Conservation (phyloP, 2,888 invertebrate species). For the Chelonus formosanus region DNA sequence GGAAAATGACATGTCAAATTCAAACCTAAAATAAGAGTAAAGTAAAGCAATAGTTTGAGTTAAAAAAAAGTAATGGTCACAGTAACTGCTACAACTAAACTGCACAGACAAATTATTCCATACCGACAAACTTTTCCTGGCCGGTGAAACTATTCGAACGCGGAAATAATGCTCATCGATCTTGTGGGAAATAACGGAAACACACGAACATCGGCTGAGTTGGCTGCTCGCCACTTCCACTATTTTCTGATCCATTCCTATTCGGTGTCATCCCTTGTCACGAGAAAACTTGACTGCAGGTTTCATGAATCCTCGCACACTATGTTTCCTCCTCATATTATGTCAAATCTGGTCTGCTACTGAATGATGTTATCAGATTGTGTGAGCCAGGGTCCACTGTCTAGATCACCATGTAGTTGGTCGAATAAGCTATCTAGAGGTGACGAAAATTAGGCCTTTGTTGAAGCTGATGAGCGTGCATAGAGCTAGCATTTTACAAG, state of each 20-base stretch:
- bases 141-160: constrained; percentile 50
- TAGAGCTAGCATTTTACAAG: constrained; percentile 1
- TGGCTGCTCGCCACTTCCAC: constrained; percentile 26
- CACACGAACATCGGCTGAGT: constrained; percentile 34
- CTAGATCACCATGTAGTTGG: constrained; percentile 14
- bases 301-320: constrained; percentile 19
- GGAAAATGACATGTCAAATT: too few relatives aligned
- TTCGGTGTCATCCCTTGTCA: constrained; percentile 19
- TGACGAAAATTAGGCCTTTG: constrained; percentile 25
- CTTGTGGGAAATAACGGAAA: constrained; percentile 44
- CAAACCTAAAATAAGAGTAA: constrained; percentile 3
- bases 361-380: too few relatives aligned
- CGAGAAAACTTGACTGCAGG: background rate
- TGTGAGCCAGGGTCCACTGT: too few relatives aligned
- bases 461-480: constrained; percentile 14
- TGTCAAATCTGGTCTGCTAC: too few relatives aligned
- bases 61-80: constrained; percentile 14
- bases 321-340: too few relatives aligned
- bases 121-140: constrained; percentile 48
- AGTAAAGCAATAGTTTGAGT: constrained; percentile 4
- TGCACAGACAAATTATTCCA: constrained; percentile 53
- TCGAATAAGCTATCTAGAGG: constrained; percentile 7
- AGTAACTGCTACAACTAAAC: constrained; percentile 9
- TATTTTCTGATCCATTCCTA: constrained; percentile 30
- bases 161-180: constrained; percentile 54